Percentiles rank a stretch among this genome's conserved stretches.
phyloP scores from a whole-genome alignment of 2,888 invertebrate species.

The Agrenia bidenticulata region DNA sequence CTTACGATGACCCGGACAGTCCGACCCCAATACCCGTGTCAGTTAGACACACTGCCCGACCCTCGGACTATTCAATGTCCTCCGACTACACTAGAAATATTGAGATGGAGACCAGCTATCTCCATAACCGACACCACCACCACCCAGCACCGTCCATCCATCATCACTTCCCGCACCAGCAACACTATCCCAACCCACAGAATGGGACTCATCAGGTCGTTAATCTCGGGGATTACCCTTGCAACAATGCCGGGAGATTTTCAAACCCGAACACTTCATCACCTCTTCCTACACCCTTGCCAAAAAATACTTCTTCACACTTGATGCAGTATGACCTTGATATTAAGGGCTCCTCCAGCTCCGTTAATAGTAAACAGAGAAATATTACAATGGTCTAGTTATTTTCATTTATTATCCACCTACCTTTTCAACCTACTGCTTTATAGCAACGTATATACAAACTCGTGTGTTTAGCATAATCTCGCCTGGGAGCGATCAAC shows the following conservation, averaged over 20 bases:
- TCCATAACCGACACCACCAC: constrained; percentile 19
- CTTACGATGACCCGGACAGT: constrained; percentile 51
- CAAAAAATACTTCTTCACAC: constrained; percentile 15
- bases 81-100: constrained; percentile 38
- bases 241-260: constrained; percentile 21
- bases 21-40: constrained; percentile 51
- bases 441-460: too few relatives aligned
- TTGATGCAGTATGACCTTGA: constrained; percentile 59
- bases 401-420: too few relatives aligned
- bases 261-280: constrained; percentile 22
- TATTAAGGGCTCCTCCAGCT: constrained; percentile 62
- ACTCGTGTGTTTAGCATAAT: too few relatives aligned
- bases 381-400: constrained; percentile 66
- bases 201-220: constrained; percentile 34
- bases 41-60: constrained; percentile 40
- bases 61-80: constrained; percentile 46
- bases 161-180: constrained; percentile 22
- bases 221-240: constrained; percentile 35
- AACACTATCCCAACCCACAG: constrained; percentile 26
- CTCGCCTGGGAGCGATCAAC: too few relatives aligned
- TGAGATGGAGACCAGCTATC: constrained; percentile 16
- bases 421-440: too few relatives aligned
- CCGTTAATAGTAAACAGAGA: constrained; percentile 60
- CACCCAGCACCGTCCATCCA: constrained; percentile 26
- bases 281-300: neutral